A percentile compares a stretch with the other conserved stretches of the same genome.
Evolutionary conservation across 2,797 vertebrate genomes (phyloP).

Genomic region (Tapirus indicus): DNA sequence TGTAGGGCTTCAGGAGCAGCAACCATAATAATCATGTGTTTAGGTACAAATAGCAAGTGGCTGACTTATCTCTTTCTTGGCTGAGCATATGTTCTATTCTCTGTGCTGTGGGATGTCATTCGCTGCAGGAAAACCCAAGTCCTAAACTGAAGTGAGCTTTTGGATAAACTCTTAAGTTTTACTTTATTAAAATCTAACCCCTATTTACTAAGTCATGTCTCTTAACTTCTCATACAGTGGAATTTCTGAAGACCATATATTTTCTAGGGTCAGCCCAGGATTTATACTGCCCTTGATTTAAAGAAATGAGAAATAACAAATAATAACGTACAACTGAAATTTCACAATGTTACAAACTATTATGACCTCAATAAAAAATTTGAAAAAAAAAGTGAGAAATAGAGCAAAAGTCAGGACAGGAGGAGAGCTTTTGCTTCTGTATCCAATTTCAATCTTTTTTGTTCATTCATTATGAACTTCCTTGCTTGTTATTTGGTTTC

Average conservation of each 20-base stretch:
- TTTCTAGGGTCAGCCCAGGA: not conserved
- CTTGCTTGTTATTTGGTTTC: conserved; percentile 57
- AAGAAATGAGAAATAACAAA: not conserved
- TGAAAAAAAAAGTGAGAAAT: not conserved
- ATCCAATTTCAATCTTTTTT: conserved; percentile 18
- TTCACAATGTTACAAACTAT: no score
- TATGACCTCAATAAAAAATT: no score
- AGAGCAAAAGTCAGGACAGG: not conserved
- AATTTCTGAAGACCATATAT: conserved; percentile 8
- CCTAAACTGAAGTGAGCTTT: conserved; percentile 17
- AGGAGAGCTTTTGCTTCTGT: not conserved
- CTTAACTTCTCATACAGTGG: not conserved
- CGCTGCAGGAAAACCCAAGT: conserved; percentile 8
- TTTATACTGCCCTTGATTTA: not conserved
- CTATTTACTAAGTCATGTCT: not conserved
- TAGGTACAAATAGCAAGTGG: not conserved
- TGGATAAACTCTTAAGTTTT: conserved; percentile 52
- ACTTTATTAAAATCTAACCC: conserved; percentile 31
- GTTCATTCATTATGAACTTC: conserved; percentile 70
- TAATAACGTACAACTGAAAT: no score
- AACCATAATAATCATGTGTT: not conserved
- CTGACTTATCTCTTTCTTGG: not conserved
- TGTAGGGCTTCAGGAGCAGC: not conserved
- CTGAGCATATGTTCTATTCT: not conserved
- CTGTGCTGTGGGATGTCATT: not conserved